Base-by-base conservation (phyloP, 2,888 invertebrate genomes). In the Drosophila bunnanda region DNA sequence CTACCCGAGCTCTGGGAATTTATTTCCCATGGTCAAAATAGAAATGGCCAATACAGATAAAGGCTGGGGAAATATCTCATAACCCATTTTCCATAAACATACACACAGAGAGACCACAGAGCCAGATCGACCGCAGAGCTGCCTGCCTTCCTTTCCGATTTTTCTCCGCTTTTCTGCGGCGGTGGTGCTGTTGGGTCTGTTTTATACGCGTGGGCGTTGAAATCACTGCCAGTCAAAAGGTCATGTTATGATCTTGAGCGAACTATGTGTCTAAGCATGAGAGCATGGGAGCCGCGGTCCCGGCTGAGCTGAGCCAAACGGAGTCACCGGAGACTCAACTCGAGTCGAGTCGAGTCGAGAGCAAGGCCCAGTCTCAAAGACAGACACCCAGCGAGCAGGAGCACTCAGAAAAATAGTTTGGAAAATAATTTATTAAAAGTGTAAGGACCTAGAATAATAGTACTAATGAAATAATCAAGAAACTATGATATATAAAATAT, bases 181-280 rank as follows among this genome's bases (percentile, higher is more conserved):
- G 41, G 50, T 77, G 76, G 72, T 88, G 77, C 70, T 85, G 79
- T 77, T 83, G 82, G 81, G 82, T 84, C 83, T 85, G 88, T 61
- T 82, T 88, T 77, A 89, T 82, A 90, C 82, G 89, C 89, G 89
- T 89, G 90, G 89, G 89, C 89, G 89, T 89, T 84, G 88, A 90
- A 88, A 90, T 89, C 89, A 89, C 89, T 89, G 89, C 90, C 89
- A 89, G 89, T 90, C 89, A 89, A 89, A 89, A 89, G 89, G 89
- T 89, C 90, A 89, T 88, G 86, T 86, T 86, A 89, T 89, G 86
- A 89, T 86, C 86, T 89, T 89, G 89, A 86, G 86, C 88, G 89
- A 87, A 85, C 85, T 88, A 85, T 84, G 84, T 88, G 84, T 87
- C 88, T 77, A 83, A 76, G 78, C 80, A 71, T 78, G 74, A 71